A percentile compares a stretch with the other conserved stretches of the same genome.
Evolutionary conservation across 2,888 invertebrate genomes (phyloP).

Genomic region (Drosophila buzzatii): DNA sequence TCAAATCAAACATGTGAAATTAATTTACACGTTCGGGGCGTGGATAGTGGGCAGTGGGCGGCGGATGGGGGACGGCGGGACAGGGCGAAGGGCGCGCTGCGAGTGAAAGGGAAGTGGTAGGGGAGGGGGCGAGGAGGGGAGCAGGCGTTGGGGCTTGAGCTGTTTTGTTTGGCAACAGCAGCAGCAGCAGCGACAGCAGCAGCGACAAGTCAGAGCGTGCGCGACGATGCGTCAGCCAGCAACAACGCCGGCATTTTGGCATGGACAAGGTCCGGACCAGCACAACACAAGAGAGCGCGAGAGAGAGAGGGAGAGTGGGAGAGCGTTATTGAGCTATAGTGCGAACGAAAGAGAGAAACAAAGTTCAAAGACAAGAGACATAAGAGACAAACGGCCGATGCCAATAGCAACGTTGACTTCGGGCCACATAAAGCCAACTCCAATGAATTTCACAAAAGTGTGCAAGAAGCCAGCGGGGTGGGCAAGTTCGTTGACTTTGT

Average conservation of each 20-base stretch:
- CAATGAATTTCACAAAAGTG: constrained; percentile 68
- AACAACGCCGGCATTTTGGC: constrained; percentile 43
- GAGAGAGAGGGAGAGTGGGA: not conserved
- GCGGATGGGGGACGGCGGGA: not conserved
- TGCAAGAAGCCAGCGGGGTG: constrained; percentile 50
- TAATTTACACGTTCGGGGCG: constrained; percentile 70
- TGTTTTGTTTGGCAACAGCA: constrained; percentile 28
- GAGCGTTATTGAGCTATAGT: not conserved
- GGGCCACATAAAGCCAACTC: not conserved
- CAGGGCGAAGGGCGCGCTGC: not conserved
- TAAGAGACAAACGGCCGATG: constrained; percentile 37
- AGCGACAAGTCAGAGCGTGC: constrained; percentile 47
- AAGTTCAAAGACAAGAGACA: constrained; percentile 31
- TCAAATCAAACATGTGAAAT: constrained; percentile 76
- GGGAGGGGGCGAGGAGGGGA: not conserved
- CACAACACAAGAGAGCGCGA: constrained; percentile 9
- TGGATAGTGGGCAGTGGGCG: not conserved
- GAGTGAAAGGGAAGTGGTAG: not conserved
- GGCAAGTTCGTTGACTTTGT: constrained; percentile 72
- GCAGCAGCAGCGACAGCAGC: constrained; percentile 33
- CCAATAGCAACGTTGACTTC: constrained; percentile 21
- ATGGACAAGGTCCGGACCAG: constrained; percentile 58
- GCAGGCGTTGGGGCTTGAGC: not conserved
- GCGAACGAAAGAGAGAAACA: not conserved
- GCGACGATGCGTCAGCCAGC: constrained; percentile 63